phyloP scores from a whole-genome alignment of 2,888 invertebrate species.

The Drosophila leonis region DNA sequence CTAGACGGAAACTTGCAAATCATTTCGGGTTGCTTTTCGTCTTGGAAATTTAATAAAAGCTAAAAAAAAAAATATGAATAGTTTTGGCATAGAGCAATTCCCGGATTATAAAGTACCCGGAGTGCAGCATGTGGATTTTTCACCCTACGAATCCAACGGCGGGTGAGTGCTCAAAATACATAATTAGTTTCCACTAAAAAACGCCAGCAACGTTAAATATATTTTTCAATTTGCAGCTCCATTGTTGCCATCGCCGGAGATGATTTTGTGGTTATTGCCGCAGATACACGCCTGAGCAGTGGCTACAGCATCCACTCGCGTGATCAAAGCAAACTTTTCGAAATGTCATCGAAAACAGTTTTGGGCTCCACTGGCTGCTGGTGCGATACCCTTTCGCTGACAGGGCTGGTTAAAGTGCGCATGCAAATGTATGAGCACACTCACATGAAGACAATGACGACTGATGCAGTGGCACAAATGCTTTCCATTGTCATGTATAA shows the following conservation, averaged over 20 bases:
- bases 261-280: slow-evolving; percentile 97
- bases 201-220: neutral
- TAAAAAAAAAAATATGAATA: slow-evolving; percentile 65
- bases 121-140: slow-evolving; percentile 86
- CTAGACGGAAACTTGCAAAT: slow-evolving; percentile 73
- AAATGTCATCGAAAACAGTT: slow-evolving; percentile 92
- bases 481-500: slow-evolving; percentile 97
- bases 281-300: slow-evolving; percentile 96
- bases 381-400: slow-evolving; percentile 97
- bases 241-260: slow-evolving; percentile 98
- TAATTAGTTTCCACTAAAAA: neutral
- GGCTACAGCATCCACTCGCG: slow-evolving; percentile 96
- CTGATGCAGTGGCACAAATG: slow-evolving; percentile 97
- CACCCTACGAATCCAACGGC: slow-evolving; percentile 92
- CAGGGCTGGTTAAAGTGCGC: slow-evolving; percentile 92
- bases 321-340: slow-evolving; percentile 94
- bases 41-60: slow-evolving; percentile 29
- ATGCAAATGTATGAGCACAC: slow-evolving; percentile 98
- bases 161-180: slow-evolving; percentile 87
- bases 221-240: slow-evolving; percentile 88
- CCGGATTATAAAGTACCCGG: slow-evolving; percentile 85
- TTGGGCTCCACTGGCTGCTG: slow-evolving; percentile 98
- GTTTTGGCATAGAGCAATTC: slow-evolving; percentile 77
- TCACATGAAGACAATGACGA: slow-evolving; percentile 96
- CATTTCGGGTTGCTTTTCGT: slow-evolving; percentile 59